Evolutionary conservation across 2,888 invertebrate species (phyloP).

Genomic region (Entomobrya multifasciata): DNA sequence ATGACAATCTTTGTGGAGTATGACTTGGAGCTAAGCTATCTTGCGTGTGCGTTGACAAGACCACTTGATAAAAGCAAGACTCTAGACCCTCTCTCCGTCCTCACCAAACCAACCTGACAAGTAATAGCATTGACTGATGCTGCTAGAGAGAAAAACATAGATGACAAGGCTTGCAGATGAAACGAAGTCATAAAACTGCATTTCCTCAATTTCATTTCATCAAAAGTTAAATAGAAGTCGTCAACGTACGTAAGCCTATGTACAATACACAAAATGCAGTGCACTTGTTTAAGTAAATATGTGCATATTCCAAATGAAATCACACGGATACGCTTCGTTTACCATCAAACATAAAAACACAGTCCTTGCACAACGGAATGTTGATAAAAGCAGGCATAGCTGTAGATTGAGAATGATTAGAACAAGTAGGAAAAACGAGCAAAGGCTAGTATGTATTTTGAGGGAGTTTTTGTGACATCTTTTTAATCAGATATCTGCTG

Average conservation of each 20-base stretch:
- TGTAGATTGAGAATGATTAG: constrained; percentile 20
- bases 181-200: constrained; percentile 79
- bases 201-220: constrained; percentile 80
- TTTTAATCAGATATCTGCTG: constrained; percentile 71
- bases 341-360: constrained; percentile 49
- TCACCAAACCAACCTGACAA: constrained; percentile 11
- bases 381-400: constrained; percentile 23
- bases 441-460: constrained; percentile 43
- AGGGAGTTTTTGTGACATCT: constrained; percentile 69
- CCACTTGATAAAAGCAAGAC: constrained; percentile 63
- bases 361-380: constrained; percentile 72
- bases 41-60: constrained; percentile 43
- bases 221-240: constrained; percentile 63
- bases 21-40: background rate
- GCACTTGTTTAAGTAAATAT: constrained; percentile 5
- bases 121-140: background rate
- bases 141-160: background rate
- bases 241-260: background rate
- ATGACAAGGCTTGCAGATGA: constrained; percentile 30
- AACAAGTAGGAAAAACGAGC: constrained; percentile 11
- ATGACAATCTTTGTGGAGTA: background rate
- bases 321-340: constrained; percentile 58
- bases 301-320: constrained; percentile 3
- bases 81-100: constrained; percentile 41
- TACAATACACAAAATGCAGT: background rate